These are phyloP conservation scores for Alcedo atthis DNA, from an alignment of 2,797 vertebrate genomes.

Conservation along the genomic window DNA sequence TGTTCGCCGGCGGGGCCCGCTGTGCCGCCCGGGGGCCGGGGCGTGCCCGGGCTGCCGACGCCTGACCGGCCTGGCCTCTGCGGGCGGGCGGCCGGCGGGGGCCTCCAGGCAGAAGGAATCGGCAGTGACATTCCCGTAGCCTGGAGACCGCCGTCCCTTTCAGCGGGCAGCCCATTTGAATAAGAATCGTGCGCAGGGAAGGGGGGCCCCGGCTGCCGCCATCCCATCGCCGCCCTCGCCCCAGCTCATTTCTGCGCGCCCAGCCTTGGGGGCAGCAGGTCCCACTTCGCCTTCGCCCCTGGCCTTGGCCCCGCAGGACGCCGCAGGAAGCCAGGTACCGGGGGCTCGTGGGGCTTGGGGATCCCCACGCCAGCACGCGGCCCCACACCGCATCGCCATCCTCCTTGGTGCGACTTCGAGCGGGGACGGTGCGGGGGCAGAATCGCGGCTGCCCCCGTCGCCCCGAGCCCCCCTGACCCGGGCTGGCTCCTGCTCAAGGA, in stretches of 20 bases:
- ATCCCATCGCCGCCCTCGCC: conserved; percentile 51
- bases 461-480: background rate
- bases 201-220: conserved; percentile 26
- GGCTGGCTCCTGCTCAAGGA: background rate
- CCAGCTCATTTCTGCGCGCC: background rate
- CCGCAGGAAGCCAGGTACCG: conserved; percentile 21
- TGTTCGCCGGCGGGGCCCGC: conserved; percentile 6
- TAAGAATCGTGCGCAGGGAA: conserved; percentile 81
- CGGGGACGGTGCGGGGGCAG: background rate
- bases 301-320: background rate
- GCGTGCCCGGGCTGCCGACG: conserved; percentile 41
- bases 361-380: background rate
- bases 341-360: background rate
- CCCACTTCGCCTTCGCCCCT: background rate
- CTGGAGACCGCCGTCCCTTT: conserved; percentile 83
- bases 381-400: background rate
- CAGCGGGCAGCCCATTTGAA: conserved; percentile 87
- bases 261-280: background rate
- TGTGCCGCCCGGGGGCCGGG: background rate
- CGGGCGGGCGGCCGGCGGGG: background rate
- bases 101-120: conserved; percentile 80
- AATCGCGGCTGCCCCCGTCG: fast-evolving
- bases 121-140: conserved; percentile 84
- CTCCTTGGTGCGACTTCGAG: background rate
- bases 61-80: conserved; percentile 17